A percentile compares a stretch with the other conserved stretches of the same genome.
phyloP scores from a whole-genome alignment of 1,140 invertebrate species.

The Berghia stephanieae region DNA sequence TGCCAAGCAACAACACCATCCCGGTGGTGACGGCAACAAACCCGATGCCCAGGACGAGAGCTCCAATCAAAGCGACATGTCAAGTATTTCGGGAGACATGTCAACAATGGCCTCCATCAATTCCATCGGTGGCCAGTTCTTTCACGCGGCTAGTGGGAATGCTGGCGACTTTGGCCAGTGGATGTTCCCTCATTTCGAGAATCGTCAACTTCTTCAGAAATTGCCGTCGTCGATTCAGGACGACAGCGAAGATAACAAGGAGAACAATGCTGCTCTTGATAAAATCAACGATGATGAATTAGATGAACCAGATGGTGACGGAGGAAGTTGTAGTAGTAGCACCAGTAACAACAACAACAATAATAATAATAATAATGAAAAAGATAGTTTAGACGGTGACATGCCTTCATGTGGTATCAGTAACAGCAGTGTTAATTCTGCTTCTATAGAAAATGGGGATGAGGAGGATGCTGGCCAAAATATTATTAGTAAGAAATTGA shows the following conservation, averaged over 20 bases:
- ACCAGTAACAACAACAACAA: constrained; percentile 23
- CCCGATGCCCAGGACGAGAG: constrained; percentile 56
- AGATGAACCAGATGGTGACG: constrained; percentile 38
- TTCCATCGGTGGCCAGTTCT: constrained; percentile 25
- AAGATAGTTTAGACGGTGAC: constrained; percentile 6
- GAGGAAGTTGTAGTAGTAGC: not conserved
- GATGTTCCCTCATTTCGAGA: constrained; percentile 65
- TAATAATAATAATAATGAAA: constrained; percentile 3
- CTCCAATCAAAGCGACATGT: constrained; percentile 64
- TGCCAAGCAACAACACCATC: constrained; percentile 76
- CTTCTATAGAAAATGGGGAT: constrained; percentile 1
- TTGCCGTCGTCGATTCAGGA: constrained; percentile 41
- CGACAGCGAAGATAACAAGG: constrained; percentile 46
- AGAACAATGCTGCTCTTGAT: constrained; percentile 43
- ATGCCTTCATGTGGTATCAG: too few relatives aligned
- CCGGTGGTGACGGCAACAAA: constrained; percentile 38
- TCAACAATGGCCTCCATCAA: constrained; percentile 18
- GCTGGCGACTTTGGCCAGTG: constrained; percentile 54
- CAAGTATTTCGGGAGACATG: constrained; percentile 60
- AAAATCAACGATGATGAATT: constrained; percentile 39
- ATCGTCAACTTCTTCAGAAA: constrained; percentile 40
- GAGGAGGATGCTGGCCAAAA: constrained; percentile 21
- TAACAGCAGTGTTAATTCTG: too few relatives aligned
- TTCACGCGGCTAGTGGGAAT: constrained; percentile 28
- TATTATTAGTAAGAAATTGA: constrained; percentile 8